Conservation (phyloP, 2,797 vertebrate genomes). For the Microtus agrestis region DNA sequence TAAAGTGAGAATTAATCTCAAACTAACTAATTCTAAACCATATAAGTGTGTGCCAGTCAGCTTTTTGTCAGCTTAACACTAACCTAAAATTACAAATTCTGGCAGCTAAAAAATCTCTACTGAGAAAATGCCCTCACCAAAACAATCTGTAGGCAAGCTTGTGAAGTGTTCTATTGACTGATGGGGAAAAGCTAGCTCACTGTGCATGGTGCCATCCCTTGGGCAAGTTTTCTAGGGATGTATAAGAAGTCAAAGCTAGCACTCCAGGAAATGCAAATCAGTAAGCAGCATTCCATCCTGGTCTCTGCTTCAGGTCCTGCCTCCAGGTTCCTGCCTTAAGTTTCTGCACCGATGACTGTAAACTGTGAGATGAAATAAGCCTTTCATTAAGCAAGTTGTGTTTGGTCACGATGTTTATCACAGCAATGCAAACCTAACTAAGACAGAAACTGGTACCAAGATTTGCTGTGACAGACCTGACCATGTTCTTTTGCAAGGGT, state of each 20-base stretch:
- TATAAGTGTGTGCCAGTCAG: background rate
- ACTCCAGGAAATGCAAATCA: background rate
- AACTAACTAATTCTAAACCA: background rate
- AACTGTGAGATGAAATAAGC: background rate
- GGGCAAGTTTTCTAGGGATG: too few relatives aligned
- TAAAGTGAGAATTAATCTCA: background rate
- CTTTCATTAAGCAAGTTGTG: background rate
- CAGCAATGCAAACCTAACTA: background rate
- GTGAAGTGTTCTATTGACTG: background rate
- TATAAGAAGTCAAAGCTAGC: too few relatives aligned
- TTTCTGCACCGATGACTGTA: background rate
- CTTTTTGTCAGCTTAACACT: background rate
- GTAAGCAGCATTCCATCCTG: background rate
- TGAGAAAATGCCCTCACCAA: background rate
- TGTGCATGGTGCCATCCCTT: background rate
- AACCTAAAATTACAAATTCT: background rate
- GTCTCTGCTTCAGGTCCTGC: background rate
- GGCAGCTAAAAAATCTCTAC: background rate
- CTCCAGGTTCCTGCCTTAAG: background rate
- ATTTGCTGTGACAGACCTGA: background rate
- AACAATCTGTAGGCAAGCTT: background rate
- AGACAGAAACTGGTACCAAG: background rate
- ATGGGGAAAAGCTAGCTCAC: background rate
- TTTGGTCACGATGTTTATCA: background rate
- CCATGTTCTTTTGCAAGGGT: background rate